Conservation (phyloP, 2,888 invertebrate species). For the Orthosia cruda region DNA sequence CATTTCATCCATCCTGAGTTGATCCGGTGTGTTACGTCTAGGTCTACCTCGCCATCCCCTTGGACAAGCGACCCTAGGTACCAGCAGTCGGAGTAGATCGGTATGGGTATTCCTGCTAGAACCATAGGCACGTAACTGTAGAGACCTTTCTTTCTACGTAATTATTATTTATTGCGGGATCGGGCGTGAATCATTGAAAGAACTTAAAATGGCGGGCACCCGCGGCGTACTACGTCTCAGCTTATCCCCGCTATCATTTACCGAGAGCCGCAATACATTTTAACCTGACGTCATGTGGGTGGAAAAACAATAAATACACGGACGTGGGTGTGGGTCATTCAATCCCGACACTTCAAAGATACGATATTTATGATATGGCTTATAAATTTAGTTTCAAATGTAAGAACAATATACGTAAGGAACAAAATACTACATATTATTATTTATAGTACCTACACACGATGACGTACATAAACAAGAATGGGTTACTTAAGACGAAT, state of each 20-base stretch:
- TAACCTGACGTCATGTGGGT: slow-evolving; percentile 23
- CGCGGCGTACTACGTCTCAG: slow-evolving; percentile 70
- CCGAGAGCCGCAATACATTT: slow-evolving; percentile 67
- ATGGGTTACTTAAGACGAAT: slow-evolving; percentile 15
- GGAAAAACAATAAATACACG: background rate
- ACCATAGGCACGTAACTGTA: too few relatives aligned
- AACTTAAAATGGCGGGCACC: slow-evolving; percentile 62
- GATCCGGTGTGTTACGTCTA: too few relatives aligned
- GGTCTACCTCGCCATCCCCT: too few relatives aligned
- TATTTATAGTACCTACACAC: too few relatives aligned
- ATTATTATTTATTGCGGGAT: slow-evolving; percentile 68
- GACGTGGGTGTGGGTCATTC: background rate
- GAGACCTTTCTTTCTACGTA: slow-evolving; percentile 22
- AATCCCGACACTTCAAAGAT: background rate
- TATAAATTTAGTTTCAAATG: too few relatives aligned
- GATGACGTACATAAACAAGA: too few relatives aligned
- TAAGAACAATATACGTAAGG: too few relatives aligned
- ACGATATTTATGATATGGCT: background rate
- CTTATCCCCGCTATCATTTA: slow-evolving; percentile 79
- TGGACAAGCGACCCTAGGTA: too few relatives aligned
- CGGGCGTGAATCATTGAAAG: slow-evolving; percentile 54
- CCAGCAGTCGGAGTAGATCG: too few relatives aligned
- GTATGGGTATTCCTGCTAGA: too few relatives aligned
- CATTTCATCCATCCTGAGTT: too few relatives aligned
- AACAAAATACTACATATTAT: too few relatives aligned